Evolutionary conservation across 2,113 vertebrate genomes (phyloP).

Genomic region (Nothocercus julius): DNA sequence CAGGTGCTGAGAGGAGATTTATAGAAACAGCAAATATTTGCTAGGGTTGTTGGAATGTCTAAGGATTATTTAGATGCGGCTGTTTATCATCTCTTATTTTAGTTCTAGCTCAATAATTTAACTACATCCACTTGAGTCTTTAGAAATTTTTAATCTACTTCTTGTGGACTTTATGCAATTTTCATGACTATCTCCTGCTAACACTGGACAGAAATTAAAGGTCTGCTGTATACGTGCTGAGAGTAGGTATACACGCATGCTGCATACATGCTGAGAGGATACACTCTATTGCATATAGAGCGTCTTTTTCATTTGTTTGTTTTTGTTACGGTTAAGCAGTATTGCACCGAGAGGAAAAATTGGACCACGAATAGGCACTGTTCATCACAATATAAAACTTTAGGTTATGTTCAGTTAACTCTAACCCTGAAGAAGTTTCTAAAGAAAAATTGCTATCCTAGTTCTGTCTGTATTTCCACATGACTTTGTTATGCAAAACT

Average conservation of each 20-base stretch:
- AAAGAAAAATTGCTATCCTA: not conserved
- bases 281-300: no score
- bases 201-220: not conserved
- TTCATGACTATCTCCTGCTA: not conserved
- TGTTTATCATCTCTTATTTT: constrained; percentile 16
- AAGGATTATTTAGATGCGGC: constrained; percentile 52
- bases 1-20: constrained; percentile 60
- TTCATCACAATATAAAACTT: not conserved
- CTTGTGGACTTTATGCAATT: constrained; percentile 19
- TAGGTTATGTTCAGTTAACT: not conserved
- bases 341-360: not conserved
- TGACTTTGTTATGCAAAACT: not conserved
- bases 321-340: not conserved
- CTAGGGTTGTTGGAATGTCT: constrained; percentile 29
- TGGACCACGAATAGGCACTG: not conserved
- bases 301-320: not conserved
- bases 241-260: not conserved
- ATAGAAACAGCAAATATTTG: constrained; percentile 52
- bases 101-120: constrained; percentile 44
- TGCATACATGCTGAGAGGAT: not conserved
- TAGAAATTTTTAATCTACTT: constrained; percentile 21
- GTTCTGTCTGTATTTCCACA: not conserved
- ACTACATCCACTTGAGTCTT: not conserved
- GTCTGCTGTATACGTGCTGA: not conserved
- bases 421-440: not conserved